Percentiles rank a stretch among this genome's conserved stretches.
Evolutionary conservation across 2,113 vertebrate species (phyloP).

Genomic region (Hippopotamus amphibius): DNA sequence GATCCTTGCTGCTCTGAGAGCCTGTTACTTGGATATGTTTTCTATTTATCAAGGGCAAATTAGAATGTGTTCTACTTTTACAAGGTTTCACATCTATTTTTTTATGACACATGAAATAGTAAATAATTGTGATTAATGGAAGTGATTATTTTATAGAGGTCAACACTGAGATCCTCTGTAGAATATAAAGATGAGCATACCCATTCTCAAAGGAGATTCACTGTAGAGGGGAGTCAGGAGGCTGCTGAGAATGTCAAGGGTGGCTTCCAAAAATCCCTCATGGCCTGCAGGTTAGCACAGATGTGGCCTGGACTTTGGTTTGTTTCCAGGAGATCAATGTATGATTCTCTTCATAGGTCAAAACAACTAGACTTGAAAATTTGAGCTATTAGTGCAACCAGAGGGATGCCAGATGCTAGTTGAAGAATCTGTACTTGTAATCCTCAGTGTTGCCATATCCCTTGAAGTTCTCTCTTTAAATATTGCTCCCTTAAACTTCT

Average conservation of each 20-base stretch:
- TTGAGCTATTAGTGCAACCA: background rate
- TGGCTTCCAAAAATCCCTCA: conserved; percentile 24
- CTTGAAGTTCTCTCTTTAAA: background rate
- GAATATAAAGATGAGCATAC: background rate
- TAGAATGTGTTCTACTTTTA: background rate
- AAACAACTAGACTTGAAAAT: background rate
- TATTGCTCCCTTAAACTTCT: background rate
- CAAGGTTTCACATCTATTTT: background rate
- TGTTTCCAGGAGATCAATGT: background rate
- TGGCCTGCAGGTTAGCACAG: background rate
- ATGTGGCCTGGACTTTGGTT: background rate
- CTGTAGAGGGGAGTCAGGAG: background rate
- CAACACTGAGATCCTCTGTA: background rate
- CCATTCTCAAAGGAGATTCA: background rate
- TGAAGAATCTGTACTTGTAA: background rate
- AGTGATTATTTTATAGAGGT: background rate
- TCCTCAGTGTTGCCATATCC: background rate
- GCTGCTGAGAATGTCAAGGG: background rate
- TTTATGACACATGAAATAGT: background rate
- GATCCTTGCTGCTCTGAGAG: background rate
- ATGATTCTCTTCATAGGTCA: background rate
- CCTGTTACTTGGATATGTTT: background rate
- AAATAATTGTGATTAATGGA: background rate
- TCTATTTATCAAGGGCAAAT: background rate
- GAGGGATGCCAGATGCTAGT: background rate